phyloP scores from a whole-genome alignment of 2,888 invertebrate species.

The Panzeria rudis region DNA sequence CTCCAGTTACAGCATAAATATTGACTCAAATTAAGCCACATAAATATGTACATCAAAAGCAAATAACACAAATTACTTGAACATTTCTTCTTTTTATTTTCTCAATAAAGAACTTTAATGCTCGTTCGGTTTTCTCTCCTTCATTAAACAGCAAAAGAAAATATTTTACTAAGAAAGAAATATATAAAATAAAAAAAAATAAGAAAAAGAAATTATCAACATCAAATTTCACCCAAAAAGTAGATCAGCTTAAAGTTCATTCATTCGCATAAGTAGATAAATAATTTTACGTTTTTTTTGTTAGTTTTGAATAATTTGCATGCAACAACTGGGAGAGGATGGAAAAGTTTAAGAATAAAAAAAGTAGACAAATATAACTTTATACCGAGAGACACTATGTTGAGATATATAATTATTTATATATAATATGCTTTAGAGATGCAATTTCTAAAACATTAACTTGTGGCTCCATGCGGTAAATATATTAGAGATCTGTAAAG shows the following conservation, averaged over 20 bases:
- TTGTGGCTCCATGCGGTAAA: background rate
- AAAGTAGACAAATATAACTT: background rate
- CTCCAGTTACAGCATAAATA: constrained; percentile 68
- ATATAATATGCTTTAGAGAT: background rate
- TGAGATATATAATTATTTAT: background rate
- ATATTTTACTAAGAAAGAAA: constrained; percentile 30
- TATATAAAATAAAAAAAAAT: constrained; percentile 2
- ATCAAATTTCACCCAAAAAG: constrained; percentile 68
- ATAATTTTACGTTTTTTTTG: constrained; percentile 27
- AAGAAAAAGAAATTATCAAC: constrained; percentile 53
- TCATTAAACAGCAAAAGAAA: constrained; percentile 45
- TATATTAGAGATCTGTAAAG: too few relatives aligned
- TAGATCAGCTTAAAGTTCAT: constrained; percentile 64
- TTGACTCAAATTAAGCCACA: constrained; percentile 59
- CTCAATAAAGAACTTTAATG: constrained; percentile 53
- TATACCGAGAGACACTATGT: background rate
- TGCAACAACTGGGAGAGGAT: constrained; percentile 12
- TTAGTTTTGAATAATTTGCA: constrained; percentile 56
- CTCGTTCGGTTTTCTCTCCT: constrained; percentile 49
- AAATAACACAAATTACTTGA: constrained; percentile 50
- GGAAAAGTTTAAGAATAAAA: constrained; percentile 3
- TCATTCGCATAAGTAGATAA: constrained; percentile 55
- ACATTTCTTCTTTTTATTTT: constrained; percentile 37
- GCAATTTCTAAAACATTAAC: background rate
- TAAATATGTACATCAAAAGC: constrained; percentile 44